Conservation (phyloP, 2,113 vertebrate genomes). For the Elaphurus davidianus region DNA sequence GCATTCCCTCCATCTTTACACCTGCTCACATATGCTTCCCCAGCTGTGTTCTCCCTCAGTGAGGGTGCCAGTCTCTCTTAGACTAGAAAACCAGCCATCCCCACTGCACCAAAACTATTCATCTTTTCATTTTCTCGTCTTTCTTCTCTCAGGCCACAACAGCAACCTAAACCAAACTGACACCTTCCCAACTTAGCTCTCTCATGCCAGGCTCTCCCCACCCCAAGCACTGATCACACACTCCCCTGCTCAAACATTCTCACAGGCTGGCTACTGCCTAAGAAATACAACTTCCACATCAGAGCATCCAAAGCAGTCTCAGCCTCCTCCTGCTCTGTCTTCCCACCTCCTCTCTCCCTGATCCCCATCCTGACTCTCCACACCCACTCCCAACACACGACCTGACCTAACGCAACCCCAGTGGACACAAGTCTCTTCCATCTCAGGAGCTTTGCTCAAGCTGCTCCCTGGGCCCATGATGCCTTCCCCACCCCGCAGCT, state of each 20-base stretch:
- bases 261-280: background rate
- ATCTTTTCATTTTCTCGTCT: background rate
- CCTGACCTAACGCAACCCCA: background rate
- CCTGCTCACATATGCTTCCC: background rate
- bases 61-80: background rate
- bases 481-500: background rate
- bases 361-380: background rate
- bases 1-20: background rate
- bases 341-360: background rate
- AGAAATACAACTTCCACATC: background rate
- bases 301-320: background rate
- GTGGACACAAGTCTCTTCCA: background rate
- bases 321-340: background rate
- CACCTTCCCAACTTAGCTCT: background rate
- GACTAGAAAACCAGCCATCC: background rate
- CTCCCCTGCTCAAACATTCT: background rate
- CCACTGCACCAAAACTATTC: background rate
- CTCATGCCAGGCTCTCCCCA: background rate
- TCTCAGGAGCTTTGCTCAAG: background rate
- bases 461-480: accelerated
- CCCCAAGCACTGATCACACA: background rate
- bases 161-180: background rate
- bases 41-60: background rate
- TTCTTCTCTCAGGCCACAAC: background rate
- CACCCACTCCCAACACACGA: background rate